Evolutionary conservation across 2,888 invertebrate species (phyloP), one percentile per base, ranked within the genome.

Genomic region (Thysanoteuthis rhombus): DNA sequence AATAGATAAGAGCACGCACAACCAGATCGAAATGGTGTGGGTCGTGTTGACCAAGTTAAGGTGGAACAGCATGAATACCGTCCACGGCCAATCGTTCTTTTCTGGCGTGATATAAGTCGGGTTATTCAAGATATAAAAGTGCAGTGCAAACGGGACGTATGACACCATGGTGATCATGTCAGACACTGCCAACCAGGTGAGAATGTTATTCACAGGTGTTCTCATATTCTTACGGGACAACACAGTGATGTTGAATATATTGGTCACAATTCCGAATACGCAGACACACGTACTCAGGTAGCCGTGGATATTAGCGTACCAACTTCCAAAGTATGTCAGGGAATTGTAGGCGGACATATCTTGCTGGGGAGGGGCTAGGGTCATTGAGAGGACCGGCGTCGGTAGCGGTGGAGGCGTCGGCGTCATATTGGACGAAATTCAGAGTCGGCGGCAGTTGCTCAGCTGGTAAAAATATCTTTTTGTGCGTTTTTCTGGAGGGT

Each of bases 1-100:
- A 5, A 99, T 98, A 0, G 99, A 99, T 94, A 99, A 97, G 0
- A 98, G 98, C 0, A 99, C 98, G 0, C 99, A 99, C 95, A 99
- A 97, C 98, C 98, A 99, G 95, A 99, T 99, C 1, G 99, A 98
- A 94, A 99, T 98, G 5, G 99, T 99, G 97, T 98, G 98, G 94
- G 98, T 98, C 93, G 98, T 98, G 97, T 99, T 99, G 38, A 98
- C 98, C 97, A 99, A 98, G 96, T 98, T 98, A 52, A 98, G 98
- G 97, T 99, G 99, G 96, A 99, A 98, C 94, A 97, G 96, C 93
- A 97, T 95, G 95, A 97, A 97, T 32, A 96, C 94, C 95, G 97
- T 97, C 97, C 97, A 97, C 6, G 95, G 95, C 93, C 95, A 95
- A 94, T 96, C 97, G 95, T 97, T 96, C 92, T 96, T 95, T 47